Evolutionary conservation across 2,113 vertebrate species (phyloP), one percentile per base, ranked within the genome.

Genomic region (Peucedramus taeniatus): DNA sequence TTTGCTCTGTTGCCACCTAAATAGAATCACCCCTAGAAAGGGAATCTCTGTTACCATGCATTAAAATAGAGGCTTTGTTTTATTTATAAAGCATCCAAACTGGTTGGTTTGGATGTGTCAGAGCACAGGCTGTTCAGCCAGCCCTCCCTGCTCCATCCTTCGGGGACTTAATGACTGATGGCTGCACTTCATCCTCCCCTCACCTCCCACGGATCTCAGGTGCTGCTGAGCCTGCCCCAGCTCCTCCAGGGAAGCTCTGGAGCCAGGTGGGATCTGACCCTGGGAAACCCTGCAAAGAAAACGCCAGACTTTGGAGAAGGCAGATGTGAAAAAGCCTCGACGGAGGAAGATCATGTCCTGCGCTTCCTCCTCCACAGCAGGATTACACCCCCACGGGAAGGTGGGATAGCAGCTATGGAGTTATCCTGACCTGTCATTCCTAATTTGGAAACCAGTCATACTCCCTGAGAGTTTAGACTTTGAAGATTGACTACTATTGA

Each of bases 401-500:
- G 45, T 64, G 69, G 94, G 88, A 42, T 27, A 74, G 91, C 90
- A 96, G 49, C 69, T 59, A 51, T 7, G 74, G 94, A 78, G 77
- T 82, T 65, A 86, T 69, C 75, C 93, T 84, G 86, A 89, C 93
- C 93, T 87, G 87, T 78, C 91, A 84, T 37, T 90, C 94, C 88
- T 82, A 26, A 92, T 96, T 93, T 96, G 94, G 94, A 94, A 94
- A 74, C 42, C 75, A 83, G 86, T 87, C 89, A 47, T 49, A 72
- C 51, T 91, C 88, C 37, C 74, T 22, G 44, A 81, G 81, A 94
- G 81, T 28, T 96, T 28, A 44, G 94, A 40, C 94, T 95, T 94
- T 83, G 93, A 96, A 94, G 78, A 97, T 64, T 94, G 97, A 96
- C 83, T 94, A 45, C 78, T 93, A 97, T 96, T 79, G 96, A 97